phyloP scores from a whole-genome alignment of 2,113 vertebrate genomes.

The Esox niger region DNA sequence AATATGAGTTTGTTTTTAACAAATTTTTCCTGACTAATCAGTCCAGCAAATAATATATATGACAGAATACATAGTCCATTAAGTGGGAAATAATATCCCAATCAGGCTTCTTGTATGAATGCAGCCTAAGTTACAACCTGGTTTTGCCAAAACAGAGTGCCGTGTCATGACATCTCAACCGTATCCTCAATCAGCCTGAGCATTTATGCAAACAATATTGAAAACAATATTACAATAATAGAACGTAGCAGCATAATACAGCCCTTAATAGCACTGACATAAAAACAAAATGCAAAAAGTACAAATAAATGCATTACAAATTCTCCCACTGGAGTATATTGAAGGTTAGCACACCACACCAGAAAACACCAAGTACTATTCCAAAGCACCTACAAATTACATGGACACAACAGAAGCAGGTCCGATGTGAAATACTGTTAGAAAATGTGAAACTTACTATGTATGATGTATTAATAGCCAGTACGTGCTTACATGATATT shows the following conservation, averaged over 20 bases:
- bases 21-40: too few relatives aligned
- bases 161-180: too few relatives aligned
- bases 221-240: constrained; percentile 30
- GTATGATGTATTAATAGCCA: constrained; percentile 10
- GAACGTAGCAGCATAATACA: constrained; percentile 65
- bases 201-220: background rate
- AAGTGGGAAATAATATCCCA: too few relatives aligned
- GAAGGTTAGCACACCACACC: constrained; percentile 42
- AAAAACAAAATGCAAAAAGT: constrained; percentile 51
- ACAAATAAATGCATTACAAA: constrained; percentile 61
- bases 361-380: constrained; percentile 19
- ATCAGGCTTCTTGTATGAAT: too few relatives aligned
- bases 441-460: too few relatives aligned
- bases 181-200: too few relatives aligned
- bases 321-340: constrained; percentile 37
- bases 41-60: too few relatives aligned
- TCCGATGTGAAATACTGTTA: constrained; percentile 7
- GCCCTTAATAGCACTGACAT: constrained; percentile 36
- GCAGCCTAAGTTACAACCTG: too few relatives aligned
- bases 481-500: constrained; percentile 54
- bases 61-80: too few relatives aligned
- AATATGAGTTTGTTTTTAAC: too few relatives aligned
- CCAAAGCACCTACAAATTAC: constrained; percentile 52
- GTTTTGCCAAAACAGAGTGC: too few relatives aligned
- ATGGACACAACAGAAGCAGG: constrained; percentile 48